Evolutionary conservation across 1,140 invertebrate genomes (phyloP).

Genomic region (Lineus longissimus): DNA sequence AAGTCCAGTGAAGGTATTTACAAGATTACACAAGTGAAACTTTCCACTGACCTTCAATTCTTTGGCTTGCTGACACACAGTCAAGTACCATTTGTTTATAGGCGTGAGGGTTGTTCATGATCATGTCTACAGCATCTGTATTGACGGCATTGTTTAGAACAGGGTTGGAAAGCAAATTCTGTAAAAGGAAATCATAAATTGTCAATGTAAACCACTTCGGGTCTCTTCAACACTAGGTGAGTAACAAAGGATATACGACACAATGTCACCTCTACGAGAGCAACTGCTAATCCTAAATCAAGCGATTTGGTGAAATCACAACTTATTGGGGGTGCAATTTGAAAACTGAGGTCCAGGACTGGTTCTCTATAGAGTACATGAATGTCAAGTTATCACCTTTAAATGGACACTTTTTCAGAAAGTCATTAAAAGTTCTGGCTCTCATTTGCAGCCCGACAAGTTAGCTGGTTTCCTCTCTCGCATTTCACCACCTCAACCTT

Average conservation of each 20-base stretch:
- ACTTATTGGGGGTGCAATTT: neutral
- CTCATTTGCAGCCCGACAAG: too few relatives aligned
- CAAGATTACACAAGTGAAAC: too few relatives aligned
- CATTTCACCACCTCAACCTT: too few relatives aligned
- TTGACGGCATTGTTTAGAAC: conserved; percentile 41
- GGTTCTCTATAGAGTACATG: too few relatives aligned
- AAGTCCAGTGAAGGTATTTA: too few relatives aligned
- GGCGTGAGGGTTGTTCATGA: conserved; percentile 33
- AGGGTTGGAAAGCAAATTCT: conserved; percentile 43
- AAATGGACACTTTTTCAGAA: too few relatives aligned
- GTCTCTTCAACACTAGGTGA: neutral
- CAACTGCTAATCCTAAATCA: neutral
- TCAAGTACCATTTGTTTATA: conserved; percentile 45
- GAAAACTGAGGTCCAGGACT: neutral
- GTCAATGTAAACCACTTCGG: neutral
- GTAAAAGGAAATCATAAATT: conserved; percentile 18
- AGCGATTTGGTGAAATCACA: neutral
- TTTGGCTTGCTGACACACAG: conserved; percentile 43
- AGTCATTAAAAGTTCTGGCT: too few relatives aligned
- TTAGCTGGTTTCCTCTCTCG: too few relatives aligned
- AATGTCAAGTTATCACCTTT: too few relatives aligned
- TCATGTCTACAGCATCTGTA: conserved; percentile 40
- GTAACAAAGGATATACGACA: neutral
- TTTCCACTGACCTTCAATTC: conserved; percentile 32
- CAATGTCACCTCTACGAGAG: neutral